Percentiles rank a stretch among this genome's conserved stretches.
Evolutionary conservation across 2,797 vertebrate species (phyloP).

Genomic region (Apogon talboti): DNA sequence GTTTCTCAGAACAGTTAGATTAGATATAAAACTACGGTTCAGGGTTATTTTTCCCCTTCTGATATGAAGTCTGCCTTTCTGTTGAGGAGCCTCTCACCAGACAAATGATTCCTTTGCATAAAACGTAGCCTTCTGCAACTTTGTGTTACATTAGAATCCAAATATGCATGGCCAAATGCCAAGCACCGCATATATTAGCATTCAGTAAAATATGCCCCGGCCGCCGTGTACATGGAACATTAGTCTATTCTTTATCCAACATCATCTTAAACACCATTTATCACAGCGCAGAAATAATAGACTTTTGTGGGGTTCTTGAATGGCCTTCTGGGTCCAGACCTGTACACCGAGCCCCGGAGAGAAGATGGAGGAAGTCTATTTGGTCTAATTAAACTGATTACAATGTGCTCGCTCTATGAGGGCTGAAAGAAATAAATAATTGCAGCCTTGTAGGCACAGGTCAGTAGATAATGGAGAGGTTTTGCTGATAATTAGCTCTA

Average conservation of each 20-base stretch:
- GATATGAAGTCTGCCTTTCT: slow-evolving; percentile 56
- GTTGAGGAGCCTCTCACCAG: slow-evolving; percentile 51
- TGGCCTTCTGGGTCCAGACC: slow-evolving; percentile 26
- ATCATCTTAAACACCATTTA: slow-evolving; percentile 69
- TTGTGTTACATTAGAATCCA: slow-evolving; percentile 65
- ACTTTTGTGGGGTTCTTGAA: slow-evolving; percentile 30
- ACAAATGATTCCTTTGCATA: slow-evolving; percentile 67
- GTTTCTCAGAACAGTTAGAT: slow-evolving; percentile 19
- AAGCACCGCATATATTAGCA: slow-evolving; percentile 76
- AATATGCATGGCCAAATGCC: slow-evolving; percentile 75
- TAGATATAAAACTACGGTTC: slow-evolving; percentile 29
- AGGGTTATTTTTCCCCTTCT: slow-evolving; percentile 54
- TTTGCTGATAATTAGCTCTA: slow-evolving; percentile 71
- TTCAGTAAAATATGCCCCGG: slow-evolving; percentile 55
- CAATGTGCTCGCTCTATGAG: slow-evolving; percentile 36
- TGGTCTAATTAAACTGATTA: slow-evolving; percentile 75
- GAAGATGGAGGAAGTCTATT: slow-evolving; percentile 52
- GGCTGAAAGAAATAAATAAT: slow-evolving; percentile 65
- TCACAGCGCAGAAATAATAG: slow-evolving; percentile 59
- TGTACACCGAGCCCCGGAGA: slow-evolving; percentile 31
- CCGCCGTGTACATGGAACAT: slow-evolving; percentile 48
- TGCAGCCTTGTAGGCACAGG: slow-evolving; percentile 57
- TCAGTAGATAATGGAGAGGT: slow-evolving; percentile 73
- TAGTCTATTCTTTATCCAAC: slow-evolving; percentile 62
- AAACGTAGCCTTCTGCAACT: slow-evolving; percentile 64